phyloP scores from a whole-genome alignment of 2,797 vertebrate genomes.

The Prunella strophiata region DNA sequence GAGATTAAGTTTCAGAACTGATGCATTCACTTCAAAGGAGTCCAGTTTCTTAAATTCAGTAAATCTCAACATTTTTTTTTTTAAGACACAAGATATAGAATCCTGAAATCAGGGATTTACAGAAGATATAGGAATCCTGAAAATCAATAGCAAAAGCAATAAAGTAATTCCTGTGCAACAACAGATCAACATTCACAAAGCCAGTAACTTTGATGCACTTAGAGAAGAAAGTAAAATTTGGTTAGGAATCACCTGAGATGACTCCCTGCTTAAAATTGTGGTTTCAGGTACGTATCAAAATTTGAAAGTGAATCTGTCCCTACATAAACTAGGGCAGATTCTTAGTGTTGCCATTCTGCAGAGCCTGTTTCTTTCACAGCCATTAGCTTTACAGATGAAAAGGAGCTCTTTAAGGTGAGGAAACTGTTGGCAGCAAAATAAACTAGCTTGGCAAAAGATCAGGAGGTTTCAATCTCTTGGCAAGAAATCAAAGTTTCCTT shows the following conservation, averaged over 20 bases:
- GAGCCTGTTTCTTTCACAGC: neutral
- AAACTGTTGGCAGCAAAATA: conserved; percentile 40
- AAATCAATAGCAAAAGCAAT: neutral
- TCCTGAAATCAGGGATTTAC: neutral
- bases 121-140: neutral
- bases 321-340: neutral
- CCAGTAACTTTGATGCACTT: neutral
- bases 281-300: neutral
- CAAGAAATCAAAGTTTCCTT: conserved; percentile 54
- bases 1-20: neutral
- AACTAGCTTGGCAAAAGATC: neutral
- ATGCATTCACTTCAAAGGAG: neutral
- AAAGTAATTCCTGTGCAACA: neutral
- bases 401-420: conserved; percentile 15
- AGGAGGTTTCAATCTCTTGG: conserved; percentile 27
- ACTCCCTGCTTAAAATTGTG: neutral
- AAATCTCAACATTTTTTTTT: neutral
- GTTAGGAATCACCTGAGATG: neutral
- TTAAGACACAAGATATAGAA: neutral
- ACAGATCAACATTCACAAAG: neutral
- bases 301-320: neutral
- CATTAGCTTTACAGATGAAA: neutral
- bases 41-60: neutral
- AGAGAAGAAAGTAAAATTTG: neutral
- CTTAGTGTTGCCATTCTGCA: neutral